Conservation (phyloP, 2,113 vertebrate species). For the Pangasianodon hypophthalmus region DNA sequence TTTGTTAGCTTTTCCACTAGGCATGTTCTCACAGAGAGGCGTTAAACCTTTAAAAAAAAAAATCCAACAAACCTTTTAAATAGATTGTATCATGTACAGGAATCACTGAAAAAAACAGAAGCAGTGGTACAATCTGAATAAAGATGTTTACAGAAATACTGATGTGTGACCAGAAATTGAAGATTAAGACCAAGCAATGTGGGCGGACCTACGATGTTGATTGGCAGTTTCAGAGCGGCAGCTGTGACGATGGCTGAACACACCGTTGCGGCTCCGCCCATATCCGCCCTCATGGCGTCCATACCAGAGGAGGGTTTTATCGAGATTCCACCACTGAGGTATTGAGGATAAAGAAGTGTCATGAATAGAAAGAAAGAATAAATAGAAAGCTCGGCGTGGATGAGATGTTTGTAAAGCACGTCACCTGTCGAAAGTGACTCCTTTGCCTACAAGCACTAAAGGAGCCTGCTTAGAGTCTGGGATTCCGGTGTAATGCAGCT, state of each 20-base stretch:
- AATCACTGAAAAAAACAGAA: not conserved
- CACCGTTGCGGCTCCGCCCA: constrained; percentile 94
- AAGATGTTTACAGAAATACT: too few species aligned
- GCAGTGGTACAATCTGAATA: too few species aligned
- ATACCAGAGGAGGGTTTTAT: constrained; percentile 89
- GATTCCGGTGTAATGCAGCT: constrained; percentile 87
- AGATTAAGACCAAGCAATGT: not conserved
- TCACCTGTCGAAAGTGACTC: constrained; percentile 96
- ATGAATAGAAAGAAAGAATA: not conserved
- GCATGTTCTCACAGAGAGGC: constrained; percentile 98
- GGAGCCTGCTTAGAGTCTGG: constrained; percentile 73
- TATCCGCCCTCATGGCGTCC: constrained; percentile 96
- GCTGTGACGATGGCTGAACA: constrained; percentile 90
- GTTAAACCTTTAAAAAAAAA: constrained; percentile 75
- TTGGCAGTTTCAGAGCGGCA: constrained; percentile 83
- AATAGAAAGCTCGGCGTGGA: not conserved
- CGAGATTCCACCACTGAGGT: constrained; percentile 92
- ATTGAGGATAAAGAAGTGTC: not conserved
- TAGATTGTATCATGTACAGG: too few species aligned
- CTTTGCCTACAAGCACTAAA: constrained; percentile 91
- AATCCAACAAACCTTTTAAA: not conserved
- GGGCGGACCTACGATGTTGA: constrained; percentile 88
- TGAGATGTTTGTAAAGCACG: not conserved
- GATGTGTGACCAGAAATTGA: not conserved
- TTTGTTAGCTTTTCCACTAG: constrained; percentile 91